Conservation (phyloP, 2,113 vertebrate genomes). For the Triplophysa rosa region DNA sequence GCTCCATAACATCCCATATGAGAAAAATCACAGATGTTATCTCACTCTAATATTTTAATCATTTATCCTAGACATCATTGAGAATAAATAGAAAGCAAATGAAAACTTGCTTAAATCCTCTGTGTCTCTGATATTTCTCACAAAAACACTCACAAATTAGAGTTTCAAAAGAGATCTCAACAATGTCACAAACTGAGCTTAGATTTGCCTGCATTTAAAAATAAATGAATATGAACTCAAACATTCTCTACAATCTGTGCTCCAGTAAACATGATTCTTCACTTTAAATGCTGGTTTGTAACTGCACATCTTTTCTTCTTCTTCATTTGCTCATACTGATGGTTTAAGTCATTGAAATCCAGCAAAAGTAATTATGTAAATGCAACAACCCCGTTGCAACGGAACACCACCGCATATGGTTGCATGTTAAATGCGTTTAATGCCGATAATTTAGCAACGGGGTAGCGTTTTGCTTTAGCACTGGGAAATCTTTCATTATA, state of each 20-base stretch:
- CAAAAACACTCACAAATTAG: no score
- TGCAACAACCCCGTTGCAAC: conserved; percentile 12
- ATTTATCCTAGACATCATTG: no score
- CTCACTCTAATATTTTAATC: no score
- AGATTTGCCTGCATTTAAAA: no score
- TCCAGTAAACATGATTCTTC: conserved; percentile 13
- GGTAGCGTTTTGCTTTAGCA: conserved; percentile 8
- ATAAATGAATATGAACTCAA: background rate
- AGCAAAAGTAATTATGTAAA: conserved; percentile 48
- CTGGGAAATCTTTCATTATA: conserved; percentile 39
- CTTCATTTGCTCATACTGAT: conserved; percentile 13
- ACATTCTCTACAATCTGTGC: conserved; percentile 26
- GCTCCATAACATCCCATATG: no score
- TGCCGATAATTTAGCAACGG: conserved; percentile 30
- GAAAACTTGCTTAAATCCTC: no score
- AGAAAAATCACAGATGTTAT: no score
- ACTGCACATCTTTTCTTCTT: conserved; percentile 19
- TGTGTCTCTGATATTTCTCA: no score
- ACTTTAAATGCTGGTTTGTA: conserved; percentile 21
- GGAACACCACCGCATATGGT: background rate
- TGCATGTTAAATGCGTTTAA: conserved; percentile 11
- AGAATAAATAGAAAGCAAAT: no score
- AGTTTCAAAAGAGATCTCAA: no score
- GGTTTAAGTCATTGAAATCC: conserved; percentile 44
- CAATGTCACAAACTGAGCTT: no score